Evolutionary conservation across 2,797 vertebrate species (phyloP), one percentile per base, ranked within the genome.

Genomic region (Anisognathus igniventris): DNA sequence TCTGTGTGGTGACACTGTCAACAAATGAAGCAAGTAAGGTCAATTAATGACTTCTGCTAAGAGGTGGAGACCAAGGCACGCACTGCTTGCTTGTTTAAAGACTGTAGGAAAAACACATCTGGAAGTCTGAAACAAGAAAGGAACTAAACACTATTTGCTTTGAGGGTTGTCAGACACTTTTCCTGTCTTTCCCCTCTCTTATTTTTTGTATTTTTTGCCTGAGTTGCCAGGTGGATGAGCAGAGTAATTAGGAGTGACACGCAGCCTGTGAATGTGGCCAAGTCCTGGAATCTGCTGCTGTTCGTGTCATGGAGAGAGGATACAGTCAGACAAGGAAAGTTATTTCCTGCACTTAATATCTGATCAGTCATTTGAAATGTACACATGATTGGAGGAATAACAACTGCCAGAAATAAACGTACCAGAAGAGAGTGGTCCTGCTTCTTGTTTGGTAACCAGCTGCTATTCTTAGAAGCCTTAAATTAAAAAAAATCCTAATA

Each of bases 331-430:
- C 65, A 80, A 48, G 37, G 86, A 80, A 92, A 90, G 82, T 90
- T 93, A 72, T 86, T 96, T 94, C 93, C 90, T 90, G 70, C n/a
- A 50, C 62, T 94, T 93, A 90, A 65, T 35, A 90, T 73, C 78
- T 83, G 85, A 86, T 90, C 79, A 71, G 75, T 93, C 75, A 74
- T 76, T 91, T 82, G 57, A 91, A 88, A 88, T 60, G 37, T 83
- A 76, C 85, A 80, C 33, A 37, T 51, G 48, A 82, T 66, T 48
- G 42, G 24, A 92, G 24, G 50, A 90, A 83, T 80, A 88, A 45
- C 47, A 72, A 86, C 79, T 25, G 13, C 57, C 65, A 88, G 57
- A 78, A 86, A 86, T 25, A 83, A 77, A 77, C 6, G 40, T 57
- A 76, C 40, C 27, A 71, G 67, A 88, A 76, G 8, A 35, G 25